These are phyloP conservation scores for Colletes collaris DNA, from an alignment of 2,888 invertebrate genomes.

Conservation along the genomic window DNA sequence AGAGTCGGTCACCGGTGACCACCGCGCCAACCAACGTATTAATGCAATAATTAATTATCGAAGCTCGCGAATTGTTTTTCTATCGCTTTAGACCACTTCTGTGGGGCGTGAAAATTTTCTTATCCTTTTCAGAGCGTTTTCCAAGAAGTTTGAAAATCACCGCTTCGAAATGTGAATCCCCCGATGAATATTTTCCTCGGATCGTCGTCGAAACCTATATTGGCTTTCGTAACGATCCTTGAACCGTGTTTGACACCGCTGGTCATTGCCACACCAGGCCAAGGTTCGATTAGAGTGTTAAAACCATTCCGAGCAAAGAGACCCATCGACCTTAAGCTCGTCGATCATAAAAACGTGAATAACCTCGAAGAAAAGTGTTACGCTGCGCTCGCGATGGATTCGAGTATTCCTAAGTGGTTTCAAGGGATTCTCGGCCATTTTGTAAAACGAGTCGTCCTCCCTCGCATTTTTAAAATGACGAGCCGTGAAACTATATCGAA, in stretches of 20 bases:
- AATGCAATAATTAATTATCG: too few species aligned
- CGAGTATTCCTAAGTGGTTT: neutral
- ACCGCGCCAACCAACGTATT: too few species aligned
- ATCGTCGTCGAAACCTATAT: neutral
- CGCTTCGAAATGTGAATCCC: neutral
- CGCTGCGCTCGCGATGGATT: neutral
- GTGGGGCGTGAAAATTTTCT: too few species aligned
- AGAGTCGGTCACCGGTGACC: too few species aligned
- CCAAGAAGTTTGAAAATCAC: too few species aligned
- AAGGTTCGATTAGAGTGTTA: slow-evolving; percentile 13
- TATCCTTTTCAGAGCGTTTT: too few species aligned
- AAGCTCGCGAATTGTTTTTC: too few species aligned
- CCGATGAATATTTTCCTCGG: neutral
- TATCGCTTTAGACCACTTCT: too few species aligned
- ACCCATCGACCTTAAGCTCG: slow-evolving; percentile 4
- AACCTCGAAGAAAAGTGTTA: slow-evolving; percentile 2
- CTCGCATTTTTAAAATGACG: too few species aligned
- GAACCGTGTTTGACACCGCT: slow-evolving; percentile 6
- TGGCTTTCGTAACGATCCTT: slow-evolving; percentile 12
- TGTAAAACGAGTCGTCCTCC: neutral
- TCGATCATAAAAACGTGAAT: neutral
- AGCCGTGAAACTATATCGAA: too few species aligned
- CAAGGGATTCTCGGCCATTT: neutral
- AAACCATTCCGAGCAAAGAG: neutral
- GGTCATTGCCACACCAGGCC: neutral